Percentiles rank a stretch among this genome's conserved stretches.
These are phyloP conservation scores for Dolichomitus sp. DNA, from an alignment of 2,888 invertebrate genomes.

Conservation along the genomic window DNA sequence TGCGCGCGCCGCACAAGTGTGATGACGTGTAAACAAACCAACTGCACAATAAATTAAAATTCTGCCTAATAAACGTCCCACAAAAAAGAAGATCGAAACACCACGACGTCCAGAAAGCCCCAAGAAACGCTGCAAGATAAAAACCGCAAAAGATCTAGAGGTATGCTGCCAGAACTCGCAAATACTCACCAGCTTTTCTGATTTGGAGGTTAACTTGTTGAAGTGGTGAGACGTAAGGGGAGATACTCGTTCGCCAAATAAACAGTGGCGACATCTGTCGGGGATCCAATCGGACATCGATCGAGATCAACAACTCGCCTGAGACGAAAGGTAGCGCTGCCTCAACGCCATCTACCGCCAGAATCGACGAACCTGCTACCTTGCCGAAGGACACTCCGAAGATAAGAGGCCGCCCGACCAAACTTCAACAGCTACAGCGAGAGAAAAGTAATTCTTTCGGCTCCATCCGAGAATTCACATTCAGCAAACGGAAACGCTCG, in stretches of 20 bases:
- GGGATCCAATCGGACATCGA: not conserved
- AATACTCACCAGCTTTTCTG: not conserved
- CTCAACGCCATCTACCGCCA: not conserved
- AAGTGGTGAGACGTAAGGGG: constrained; percentile 17
- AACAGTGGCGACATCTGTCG: constrained; percentile 12
- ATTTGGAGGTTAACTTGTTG: constrained; percentile 4
- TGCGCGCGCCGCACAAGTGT: too few species aligned
- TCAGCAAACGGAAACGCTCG: not conserved
- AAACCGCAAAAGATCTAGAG: not conserved
- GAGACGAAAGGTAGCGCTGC: not conserved
- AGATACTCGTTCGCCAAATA: not conserved
- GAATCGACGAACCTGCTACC: not conserved
- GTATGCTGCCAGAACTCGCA: not conserved
- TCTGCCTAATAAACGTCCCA: too few species aligned
- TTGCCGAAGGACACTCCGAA: not conserved
- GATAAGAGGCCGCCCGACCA: not conserved
- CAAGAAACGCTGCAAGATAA: too few species aligned
- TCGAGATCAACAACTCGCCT: constrained; percentile 10
- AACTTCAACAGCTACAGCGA: not conserved
- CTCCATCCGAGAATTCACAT: too few species aligned
- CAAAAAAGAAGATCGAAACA: too few species aligned
- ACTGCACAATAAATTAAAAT: too few species aligned
- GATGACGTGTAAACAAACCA: too few species aligned
- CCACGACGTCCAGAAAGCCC: too few species aligned
- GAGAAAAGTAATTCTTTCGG: too few species aligned